Conservation (phyloP, 2,888 invertebrate species). For the Zhuqinia jingwanae region DNA sequence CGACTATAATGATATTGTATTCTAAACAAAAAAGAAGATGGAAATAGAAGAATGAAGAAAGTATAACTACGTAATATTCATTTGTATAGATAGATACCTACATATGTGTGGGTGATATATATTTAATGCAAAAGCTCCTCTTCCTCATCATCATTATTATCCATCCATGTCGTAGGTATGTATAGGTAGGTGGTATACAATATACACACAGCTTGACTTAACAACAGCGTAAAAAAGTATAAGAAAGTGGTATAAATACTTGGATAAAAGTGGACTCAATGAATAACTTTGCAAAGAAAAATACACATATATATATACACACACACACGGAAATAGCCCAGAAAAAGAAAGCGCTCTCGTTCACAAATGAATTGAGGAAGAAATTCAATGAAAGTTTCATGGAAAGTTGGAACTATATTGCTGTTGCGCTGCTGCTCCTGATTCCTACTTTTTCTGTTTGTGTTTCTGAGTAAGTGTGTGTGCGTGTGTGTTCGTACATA, state of each 20-base stretch:
- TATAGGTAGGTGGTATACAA: not conserved
- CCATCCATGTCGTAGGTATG: not conserved
- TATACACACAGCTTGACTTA: not conserved
- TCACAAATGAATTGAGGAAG: slow-evolving; percentile 41
- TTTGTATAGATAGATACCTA: no score
- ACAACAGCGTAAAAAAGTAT: not conserved
- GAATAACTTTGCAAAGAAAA: slow-evolving; percentile 18
- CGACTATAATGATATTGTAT: not conserved
- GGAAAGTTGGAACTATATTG: slow-evolving; percentile 24
- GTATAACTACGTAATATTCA: not conserved
- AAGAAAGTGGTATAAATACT: not conserved
- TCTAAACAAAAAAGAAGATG: slow-evolving; percentile 1
- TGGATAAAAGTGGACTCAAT: not conserved
- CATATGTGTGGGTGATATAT: no score
- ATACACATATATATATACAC: not conserved
- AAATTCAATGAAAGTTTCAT: slow-evolving; percentile 66
- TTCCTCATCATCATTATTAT: slow-evolving; percentile 40
- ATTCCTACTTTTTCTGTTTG: not conserved
- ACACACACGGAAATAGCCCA: slow-evolving; percentile 29
- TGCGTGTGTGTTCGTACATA: not conserved
- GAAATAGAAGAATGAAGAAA: not conserved
- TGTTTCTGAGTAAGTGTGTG: not conserved
- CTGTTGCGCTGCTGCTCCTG: not conserved
- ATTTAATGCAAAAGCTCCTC: no score
- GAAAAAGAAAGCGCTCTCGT: slow-evolving; percentile 17